These are phyloP conservation scores for Calypte anna DNA, from an alignment of 2,113 vertebrate genomes.

Conservation along the genomic window DNA sequence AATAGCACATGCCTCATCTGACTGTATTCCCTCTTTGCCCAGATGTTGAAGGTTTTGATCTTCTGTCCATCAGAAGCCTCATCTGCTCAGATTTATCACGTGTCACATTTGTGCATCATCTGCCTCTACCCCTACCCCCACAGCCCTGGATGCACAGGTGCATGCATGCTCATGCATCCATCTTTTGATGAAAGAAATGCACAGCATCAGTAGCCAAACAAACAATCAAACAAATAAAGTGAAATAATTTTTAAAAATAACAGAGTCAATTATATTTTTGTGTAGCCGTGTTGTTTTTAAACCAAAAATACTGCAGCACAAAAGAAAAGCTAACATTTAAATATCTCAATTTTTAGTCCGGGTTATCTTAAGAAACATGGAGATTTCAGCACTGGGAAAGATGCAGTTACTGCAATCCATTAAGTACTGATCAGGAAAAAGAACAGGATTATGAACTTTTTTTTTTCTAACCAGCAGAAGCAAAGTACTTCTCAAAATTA, in stretches of 20 bases:
- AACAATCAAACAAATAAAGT: not conserved
- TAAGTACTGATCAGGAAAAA: not conserved
- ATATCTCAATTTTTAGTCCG: not conserved
- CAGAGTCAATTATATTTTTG: not conserved
- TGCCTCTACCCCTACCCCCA: not conserved
- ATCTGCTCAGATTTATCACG: not conserved
- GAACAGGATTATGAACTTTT: not conserved
- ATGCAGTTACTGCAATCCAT: not conserved
- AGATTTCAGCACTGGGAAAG: not conserved
- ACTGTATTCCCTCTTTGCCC: not conserved
- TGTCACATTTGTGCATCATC: not conserved
- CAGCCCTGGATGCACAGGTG: not conserved
- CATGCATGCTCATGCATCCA: accelerated
- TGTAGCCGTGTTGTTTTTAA: not conserved
- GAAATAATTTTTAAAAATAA: not conserved
- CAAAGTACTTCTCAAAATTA: not conserved
- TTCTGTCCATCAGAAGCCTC: not conserved
- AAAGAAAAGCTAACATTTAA: not conserved
- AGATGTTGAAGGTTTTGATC: not conserved
- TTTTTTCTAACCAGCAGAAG: not conserved
- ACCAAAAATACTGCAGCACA: not conserved
- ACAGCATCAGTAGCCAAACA: not conserved
- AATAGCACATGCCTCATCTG: not conserved
- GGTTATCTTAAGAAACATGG: not conserved
- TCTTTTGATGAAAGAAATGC: not conserved